Base-by-base conservation (phyloP, 2,888 invertebrate genomes). In the Odiellus spinosus region DNA sequence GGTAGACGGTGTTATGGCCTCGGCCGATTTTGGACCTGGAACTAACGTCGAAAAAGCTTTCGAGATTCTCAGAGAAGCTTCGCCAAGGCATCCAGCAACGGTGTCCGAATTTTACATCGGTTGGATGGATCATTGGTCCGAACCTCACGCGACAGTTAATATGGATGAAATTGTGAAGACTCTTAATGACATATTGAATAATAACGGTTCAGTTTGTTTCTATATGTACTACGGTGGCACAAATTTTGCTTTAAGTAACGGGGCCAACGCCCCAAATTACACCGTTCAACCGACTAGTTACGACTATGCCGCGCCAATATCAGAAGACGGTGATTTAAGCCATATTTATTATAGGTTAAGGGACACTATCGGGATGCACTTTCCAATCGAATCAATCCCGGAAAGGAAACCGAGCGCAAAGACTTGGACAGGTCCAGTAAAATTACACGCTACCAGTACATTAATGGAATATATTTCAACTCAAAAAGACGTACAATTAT, bases 101-200 rank as follows among this genome's bases (percentile, higher is more conserved):
- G 91, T 91, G 67, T 82, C 85, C 0, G 88, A 88, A 66, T 91
- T 73, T 66, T 91, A 91, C 69, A 77, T 85, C 0, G 90, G 90
- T 3, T 91, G 90, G 90, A 65, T 91, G 44, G 82, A 86, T 1
- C 81, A 85, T 62, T 91, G 91, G 90, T 77, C 78, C 38, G 75
- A 78, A 58, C 60, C 64, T 0, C 74, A 81, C 55, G 73, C 76
- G 41, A 69, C 67, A 26, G 73, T 73, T 0, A 55, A 60, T 17
- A 71, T 74, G 0, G 59, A 61, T 0, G 51, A 32, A 0, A 72
- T 85, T 12, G 67, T 74, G 0, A 58, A 61, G 2, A 73, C 75
- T 0, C 67, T 72, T 18, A 71, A 72, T 1, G 61, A 70, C 2
- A 76, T 80, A 70, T 60, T 81, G 1, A 64, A 51, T 1, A 3